phyloP scores from a whole-genome alignment of 1,140 invertebrate genomes.

The Delia radicum region DNA sequence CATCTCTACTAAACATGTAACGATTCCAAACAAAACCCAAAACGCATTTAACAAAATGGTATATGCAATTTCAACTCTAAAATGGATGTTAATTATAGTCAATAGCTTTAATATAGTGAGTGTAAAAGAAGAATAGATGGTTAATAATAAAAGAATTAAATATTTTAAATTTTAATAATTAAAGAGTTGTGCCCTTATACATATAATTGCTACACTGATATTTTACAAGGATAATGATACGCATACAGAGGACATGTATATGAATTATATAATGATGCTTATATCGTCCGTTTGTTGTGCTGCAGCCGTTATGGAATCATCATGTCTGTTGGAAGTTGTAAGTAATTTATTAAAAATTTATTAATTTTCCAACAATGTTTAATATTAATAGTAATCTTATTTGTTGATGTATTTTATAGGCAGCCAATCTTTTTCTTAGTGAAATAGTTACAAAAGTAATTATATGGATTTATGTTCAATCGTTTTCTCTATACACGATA shows the following conservation, averaged over 20 bases:
- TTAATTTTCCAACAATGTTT: neutral
- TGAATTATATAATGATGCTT: neutral
- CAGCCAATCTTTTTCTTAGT: neutral
- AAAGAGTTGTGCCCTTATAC: neutral
- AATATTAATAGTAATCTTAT: neutral
- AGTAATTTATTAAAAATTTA: too few relatives aligned
- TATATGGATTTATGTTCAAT: neutral
- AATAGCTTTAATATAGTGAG: slow-evolving; percentile 13
- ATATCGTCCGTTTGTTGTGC: neutral
- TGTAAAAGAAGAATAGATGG: neutral
- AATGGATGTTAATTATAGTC: neutral
- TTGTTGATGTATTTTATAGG: neutral
- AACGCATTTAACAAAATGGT: neutral
- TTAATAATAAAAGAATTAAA: neutral
- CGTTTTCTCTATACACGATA: neutral
- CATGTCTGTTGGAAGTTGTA: neutral
- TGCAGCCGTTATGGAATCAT: neutral
- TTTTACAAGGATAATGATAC: neutral
- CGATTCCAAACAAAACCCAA: too few relatives aligned
- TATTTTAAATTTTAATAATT: neutral
- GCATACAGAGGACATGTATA: neutral
- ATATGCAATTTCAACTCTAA: neutral
- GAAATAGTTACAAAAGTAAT: neutral
- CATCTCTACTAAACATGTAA: too few relatives aligned
- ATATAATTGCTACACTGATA: neutral